phyloP scores from a whole-genome alignment of 2,113 vertebrate genomes.

The Phaetusa simplex region DNA sequence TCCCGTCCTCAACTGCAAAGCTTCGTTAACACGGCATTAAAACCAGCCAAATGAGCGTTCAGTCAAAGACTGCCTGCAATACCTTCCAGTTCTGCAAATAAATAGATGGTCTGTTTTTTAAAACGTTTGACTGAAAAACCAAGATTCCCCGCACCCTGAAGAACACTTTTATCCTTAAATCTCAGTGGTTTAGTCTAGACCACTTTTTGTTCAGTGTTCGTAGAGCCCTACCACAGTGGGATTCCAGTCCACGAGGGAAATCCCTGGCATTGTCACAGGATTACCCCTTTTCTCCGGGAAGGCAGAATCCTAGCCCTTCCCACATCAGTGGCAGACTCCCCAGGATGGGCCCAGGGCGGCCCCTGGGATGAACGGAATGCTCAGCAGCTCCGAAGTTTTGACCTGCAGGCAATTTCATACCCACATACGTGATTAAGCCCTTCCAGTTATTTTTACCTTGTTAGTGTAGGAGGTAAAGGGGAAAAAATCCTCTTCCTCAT shows the following conservation, averaged over 20 bases:
- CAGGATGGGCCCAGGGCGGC: background rate
- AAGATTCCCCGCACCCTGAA: background rate
- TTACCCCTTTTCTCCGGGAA: rapidly evolving
- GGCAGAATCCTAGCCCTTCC: background rate
- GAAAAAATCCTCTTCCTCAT: background rate
- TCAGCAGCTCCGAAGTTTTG: background rate
- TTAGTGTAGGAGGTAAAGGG: background rate
- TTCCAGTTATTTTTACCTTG: background rate
- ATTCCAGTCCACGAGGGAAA: too few relatives aligned
- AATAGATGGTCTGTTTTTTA: background rate
- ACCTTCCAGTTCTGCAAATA: background rate
- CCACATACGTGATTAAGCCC: background rate
- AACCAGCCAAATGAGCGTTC: background rate
- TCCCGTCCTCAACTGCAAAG: background rate
- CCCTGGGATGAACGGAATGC: background rate
- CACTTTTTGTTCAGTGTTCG: background rate
- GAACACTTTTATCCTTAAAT: background rate
- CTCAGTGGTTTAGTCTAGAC: background rate
- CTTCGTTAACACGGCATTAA: background rate
- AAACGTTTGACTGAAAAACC: background rate
- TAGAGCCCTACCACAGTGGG: background rate
- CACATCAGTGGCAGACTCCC: background rate
- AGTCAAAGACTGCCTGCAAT: background rate
- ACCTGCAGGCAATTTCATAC: background rate
- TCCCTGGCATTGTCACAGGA: background rate